Percentiles rank a stretch among this genome's conserved stretches.
Conservation (phyloP, 2,888 invertebrate species). For the Tenthredo mesomela region DNA sequence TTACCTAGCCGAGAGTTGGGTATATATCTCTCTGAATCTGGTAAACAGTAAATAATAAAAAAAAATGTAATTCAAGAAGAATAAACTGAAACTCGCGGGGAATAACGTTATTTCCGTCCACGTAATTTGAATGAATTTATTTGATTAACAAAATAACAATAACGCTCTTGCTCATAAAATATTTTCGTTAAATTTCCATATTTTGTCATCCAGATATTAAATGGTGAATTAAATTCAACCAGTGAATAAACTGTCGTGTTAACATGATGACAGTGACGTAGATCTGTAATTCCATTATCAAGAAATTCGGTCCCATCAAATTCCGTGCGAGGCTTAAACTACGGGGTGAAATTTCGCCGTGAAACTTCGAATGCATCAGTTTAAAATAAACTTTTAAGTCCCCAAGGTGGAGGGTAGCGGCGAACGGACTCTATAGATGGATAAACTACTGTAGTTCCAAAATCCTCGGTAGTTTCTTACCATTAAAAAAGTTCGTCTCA, state of each 20-base stretch:
- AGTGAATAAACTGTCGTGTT: not conserved
- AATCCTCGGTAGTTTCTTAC: constrained; percentile 42
- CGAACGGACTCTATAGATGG: not conserved
- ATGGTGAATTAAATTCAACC: not conserved
- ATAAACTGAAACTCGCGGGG: not conserved
- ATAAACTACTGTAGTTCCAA: constrained; percentile 27
- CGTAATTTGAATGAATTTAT: constrained; percentile 31
- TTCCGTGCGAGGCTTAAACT: not conserved
- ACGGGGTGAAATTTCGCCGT: constrained; percentile 8
- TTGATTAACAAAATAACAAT: constrained; percentile 14
- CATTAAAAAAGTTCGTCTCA: constrained; percentile 20
- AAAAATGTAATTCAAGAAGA: not conserved
- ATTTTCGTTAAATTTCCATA: constrained; percentile 18
- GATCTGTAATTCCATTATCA: constrained; percentile 30
- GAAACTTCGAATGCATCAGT: constrained; percentile 38
- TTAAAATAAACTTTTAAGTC: constrained; percentile 44
- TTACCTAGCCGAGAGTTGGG: not conserved
- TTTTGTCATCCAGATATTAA: not conserved
- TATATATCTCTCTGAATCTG: not conserved
- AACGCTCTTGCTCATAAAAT: not conserved
- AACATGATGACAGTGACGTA: constrained; percentile 18
- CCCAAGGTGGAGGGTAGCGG: not conserved
- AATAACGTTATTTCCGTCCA: not conserved
- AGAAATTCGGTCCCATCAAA: constrained; percentile 13
- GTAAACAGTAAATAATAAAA: not conserved